A percentile compares a stretch with the other conserved stretches of the same genome.
Conservation (phyloP, 37 sponge, comb jelly and placozoan species). For the Tethya wilhelma region DNA sequence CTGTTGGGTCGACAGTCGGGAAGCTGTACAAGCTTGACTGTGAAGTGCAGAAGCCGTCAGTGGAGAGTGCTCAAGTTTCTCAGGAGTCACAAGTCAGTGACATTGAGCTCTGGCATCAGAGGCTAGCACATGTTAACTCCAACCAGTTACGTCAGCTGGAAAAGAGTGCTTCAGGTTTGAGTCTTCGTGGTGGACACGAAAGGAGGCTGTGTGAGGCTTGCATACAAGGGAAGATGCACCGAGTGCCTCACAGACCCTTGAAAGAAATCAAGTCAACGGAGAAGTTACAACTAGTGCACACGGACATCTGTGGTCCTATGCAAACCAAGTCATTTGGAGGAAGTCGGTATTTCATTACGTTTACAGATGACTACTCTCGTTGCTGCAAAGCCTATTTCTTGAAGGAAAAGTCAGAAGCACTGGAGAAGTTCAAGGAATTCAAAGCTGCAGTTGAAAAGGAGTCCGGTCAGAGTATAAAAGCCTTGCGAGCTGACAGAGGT, state of each 20-base stretch:
- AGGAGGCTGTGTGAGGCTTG: slow-evolving; percentile 53
- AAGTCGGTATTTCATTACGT: slow-evolving; percentile 58
- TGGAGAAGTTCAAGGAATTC: slow-evolving; percentile 64
- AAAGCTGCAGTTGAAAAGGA: slow-evolving; percentile 36
- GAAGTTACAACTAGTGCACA: slow-evolving; percentile 44
- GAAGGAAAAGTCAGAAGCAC: slow-evolving; percentile 44
- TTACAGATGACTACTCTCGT: slow-evolving; percentile 63
- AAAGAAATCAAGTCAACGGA: slow-evolving; percentile 25
- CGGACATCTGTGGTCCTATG: slow-evolving; percentile 69
- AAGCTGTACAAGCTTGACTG: slow-evolving; percentile 45
- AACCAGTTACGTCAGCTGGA: slow-evolving; percentile 8
- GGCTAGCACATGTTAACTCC: slow-evolving; percentile 45
- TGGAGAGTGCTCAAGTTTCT: slow-evolving; percentile 30
- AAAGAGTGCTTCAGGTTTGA: slow-evolving; percentile 16
- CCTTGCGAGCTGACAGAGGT: slow-evolving; percentile 46
- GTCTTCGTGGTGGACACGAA: slow-evolving; percentile 12
- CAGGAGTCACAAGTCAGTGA: background rate
- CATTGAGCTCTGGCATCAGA: slow-evolving; percentile 62
- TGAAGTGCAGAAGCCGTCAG: slow-evolving; percentile 4
- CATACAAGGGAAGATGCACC: slow-evolving; percentile 46
- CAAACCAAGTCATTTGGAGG: slow-evolving; percentile 60
- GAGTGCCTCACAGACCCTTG: slow-evolving; percentile 25
- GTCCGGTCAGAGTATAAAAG: slow-evolving; percentile 25
- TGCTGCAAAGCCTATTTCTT: slow-evolving; percentile 51
- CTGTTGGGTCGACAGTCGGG: slow-evolving; percentile 12